Base-by-base conservation (phyloP, 2,888 invertebrate species). In the Diabrotica balteata region DNA sequence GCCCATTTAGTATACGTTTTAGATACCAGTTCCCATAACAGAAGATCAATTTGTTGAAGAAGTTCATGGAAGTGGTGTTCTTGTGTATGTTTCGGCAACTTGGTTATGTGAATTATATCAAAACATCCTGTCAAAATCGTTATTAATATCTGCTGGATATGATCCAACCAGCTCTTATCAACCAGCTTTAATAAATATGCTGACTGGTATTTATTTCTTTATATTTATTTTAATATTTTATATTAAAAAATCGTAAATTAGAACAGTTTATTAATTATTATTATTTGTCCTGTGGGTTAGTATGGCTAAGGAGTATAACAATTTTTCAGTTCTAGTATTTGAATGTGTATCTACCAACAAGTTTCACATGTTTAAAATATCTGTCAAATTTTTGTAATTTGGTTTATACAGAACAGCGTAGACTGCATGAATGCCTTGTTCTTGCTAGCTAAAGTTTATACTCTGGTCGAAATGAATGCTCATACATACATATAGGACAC, bases 21-120 rank as follows among this genome's bases (percentile, higher is more conserved):
- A 54, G 59, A 63, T 70, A 58, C 73, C 57, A 63, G 78, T 90
- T 11, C 89, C 90, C 0, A 85, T 90, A 77, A 91, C 90, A 1
- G 91, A 97, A 89, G 92, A 93, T 69, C 93, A 95, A 82, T 97
- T 97, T 81, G 93, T 96, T 2, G 95, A 96, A 77, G 93, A 95
- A 80, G 93, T 97, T 7, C 93, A 96, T 81, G 94, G 95, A 46
- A 94, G 95, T 67, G 97, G 97, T 0, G 94, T 97, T 17, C 86
- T 97, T 43, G 94, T 98, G 7, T 98, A 96, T 80, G 87, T 97
- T 8, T 96, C 97, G 0, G 94, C 95, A 0, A 93, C 94, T 0
- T 98, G 97, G 97, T 88, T 98, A 4, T 90, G 94, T 47, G 96
- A 97, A 80, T 86, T 98, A 7, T 98, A 97, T 80, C 95, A 95